These are phyloP conservation scores for Trididemnum nubilum DNA, from an alignment of 23 tunicate species.

Conservation along the genomic window DNA sequence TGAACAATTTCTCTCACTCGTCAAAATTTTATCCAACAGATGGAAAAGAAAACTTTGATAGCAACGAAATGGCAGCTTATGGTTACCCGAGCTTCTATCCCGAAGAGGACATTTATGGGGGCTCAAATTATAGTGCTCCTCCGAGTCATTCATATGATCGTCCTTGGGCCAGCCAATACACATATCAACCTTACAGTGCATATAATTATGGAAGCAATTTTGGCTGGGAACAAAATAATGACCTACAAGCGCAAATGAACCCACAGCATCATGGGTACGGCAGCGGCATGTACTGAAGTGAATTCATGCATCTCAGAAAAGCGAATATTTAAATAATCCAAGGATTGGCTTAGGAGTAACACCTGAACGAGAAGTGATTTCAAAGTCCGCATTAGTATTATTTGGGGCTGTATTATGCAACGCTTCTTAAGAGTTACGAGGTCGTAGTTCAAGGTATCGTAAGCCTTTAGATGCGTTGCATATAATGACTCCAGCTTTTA, in stretches of 20 bases:
- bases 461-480: too few species aligned
- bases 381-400: too few species aligned
- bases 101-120: constrained; percentile 7
- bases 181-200: background rate
- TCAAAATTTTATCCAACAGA: background rate
- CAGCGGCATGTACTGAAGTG: constrained; percentile 1
- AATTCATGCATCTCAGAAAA: too few species aligned
- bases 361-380: too few species aligned
- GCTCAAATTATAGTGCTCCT: background rate
- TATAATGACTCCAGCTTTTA: too few species aligned
- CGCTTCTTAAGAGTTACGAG: too few species aligned
- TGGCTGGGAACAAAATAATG: background rate
- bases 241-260: background rate
- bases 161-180: constrained; percentile 1
- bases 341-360: too few species aligned
- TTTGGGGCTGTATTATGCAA: too few species aligned
- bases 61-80: background rate
- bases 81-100: background rate
- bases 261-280: background rate
- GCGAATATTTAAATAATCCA: too few species aligned
- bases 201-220: constrained; percentile 1
- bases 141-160: background rate
- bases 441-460: too few species aligned
- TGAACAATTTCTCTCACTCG: background rate
- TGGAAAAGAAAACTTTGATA: background rate